Evolutionary conservation across 1,140 invertebrate species (phyloP).

Genomic region (Zaprionus gabonicus): DNA sequence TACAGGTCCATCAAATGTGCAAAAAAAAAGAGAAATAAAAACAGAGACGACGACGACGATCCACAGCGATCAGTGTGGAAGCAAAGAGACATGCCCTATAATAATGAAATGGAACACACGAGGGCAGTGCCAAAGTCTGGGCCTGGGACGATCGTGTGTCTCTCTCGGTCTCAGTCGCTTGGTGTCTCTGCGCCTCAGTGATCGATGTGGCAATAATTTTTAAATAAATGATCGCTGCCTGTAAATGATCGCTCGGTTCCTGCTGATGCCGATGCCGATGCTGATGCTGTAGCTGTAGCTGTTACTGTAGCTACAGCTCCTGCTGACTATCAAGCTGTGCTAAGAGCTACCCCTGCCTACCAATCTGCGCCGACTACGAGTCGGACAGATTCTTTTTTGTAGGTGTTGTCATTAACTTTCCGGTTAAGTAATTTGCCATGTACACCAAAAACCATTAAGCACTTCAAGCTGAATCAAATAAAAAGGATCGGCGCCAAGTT

Average conservation of each 20-base stretch:
- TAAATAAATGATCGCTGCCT: constrained; percentile 80
- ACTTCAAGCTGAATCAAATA: constrained; percentile 17
- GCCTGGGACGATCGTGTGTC: constrained; percentile 16
- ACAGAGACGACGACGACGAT: constrained; percentile 15
- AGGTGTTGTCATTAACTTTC: constrained; percentile 74
- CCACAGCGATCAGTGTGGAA: constrained; percentile 6
- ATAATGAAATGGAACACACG: constrained; percentile 66
- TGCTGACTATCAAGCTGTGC: constrained; percentile 34
- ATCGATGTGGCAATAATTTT: constrained; percentile 84
- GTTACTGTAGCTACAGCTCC: constrained; percentile 8
- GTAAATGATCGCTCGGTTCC: constrained; percentile 73
- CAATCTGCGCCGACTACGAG: background rate
- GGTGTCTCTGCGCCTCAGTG: constrained; percentile 55
- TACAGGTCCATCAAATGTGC: constrained; percentile 59
- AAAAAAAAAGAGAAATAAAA: constrained; percentile 33
- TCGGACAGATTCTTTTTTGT: constrained; percentile 49
- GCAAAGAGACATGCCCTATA: constrained; percentile 64
- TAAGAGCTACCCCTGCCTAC: constrained; percentile 28
- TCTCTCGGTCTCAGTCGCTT: constrained; percentile 13
- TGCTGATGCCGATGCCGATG: background rate
- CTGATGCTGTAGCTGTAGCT: background rate
- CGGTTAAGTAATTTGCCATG: constrained; percentile 79
- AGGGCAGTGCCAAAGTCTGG: constrained; percentile 22
- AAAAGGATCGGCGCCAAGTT: constrained; percentile 25
- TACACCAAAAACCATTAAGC: constrained; percentile 70